Base-by-base conservation (phyloP, 2,888 invertebrate genomes). In the Meghimatium bilineatum region DNA sequence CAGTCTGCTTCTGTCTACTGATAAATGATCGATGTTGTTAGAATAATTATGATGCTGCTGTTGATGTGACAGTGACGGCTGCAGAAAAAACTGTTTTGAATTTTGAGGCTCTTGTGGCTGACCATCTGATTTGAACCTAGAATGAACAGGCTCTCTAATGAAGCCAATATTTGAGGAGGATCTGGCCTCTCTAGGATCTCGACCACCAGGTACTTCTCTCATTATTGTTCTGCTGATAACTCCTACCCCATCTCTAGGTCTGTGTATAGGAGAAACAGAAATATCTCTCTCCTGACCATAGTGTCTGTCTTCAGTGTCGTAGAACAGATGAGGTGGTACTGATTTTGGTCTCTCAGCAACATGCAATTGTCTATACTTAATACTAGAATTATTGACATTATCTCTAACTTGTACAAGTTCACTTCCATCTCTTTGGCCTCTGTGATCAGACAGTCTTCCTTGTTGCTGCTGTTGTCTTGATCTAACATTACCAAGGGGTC, bases 261-360 rank as follows among this genome's bases (percentile, higher is more conserved):
- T 77, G 14, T 90, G 79, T n/a, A 89, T 89, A 29, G 89, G 89
- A 1, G 89, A 89, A 0, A 88, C 88, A 2, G 90, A 89, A 1
- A 44, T 29, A 36, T 38, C 60, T n/a, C 20, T 32, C 0, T 14
- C 52, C 23, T 72, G 38, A 38, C 23, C 72, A 12, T n/a, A 8
- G 56, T 44, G 34, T 69, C 44, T 38, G 26, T 74, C 72, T 56
- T 84, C 82, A 10, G 75, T 23, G 34, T 66, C 80, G 77, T 90
- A 88, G 85, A 91, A 90, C 88, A 91, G 86, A 78, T 90, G 89
- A 20, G 91, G 91, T 14, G 91, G 91, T 34, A 91, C 91, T 56
- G 91, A 91, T 77, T 90, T 90, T 14, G 91, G 90, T 78, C 91
- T 85, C 83, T 91, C 91, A 36, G 84, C 79, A 12, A 72, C n/a